Evolutionary conservation across 2,888 invertebrate species (phyloP), one percentile per base, ranked within the genome.

Genomic region (Erynnis tages): DNA sequence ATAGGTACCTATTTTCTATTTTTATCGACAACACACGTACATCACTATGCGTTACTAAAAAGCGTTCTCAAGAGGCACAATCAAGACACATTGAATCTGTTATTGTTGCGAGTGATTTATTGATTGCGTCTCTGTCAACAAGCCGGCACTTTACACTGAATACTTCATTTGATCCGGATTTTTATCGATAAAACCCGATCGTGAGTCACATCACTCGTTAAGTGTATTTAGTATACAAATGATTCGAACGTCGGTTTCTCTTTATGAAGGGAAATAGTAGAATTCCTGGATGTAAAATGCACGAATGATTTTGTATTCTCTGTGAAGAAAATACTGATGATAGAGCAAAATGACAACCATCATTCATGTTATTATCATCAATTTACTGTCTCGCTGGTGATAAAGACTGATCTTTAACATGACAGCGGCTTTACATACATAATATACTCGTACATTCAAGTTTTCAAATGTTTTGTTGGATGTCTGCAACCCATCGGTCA

Each of bases 81-180:
- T 89, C 88, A 88, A 84, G 86, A 83, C 86, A 86, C 87, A 88
- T 87, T 88, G 84, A 89, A 83, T 79, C 74, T 77, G 72, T 76
- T 83, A 82, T 87, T 88, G 84, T 87, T 69, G 72, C 63, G 79
- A 86, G 85, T 89, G 88, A 89, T 89, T 89, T 89, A 89, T 89
- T 87, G 89, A 89, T 86, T 83, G 81, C 86, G 79, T 82, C 83
- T 87, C 88, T 89, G 89, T 89, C 89, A 89, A 88, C 89, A 88
- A 81, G 73, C 79, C 73, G 79, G 80, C 79, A 82, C 71, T 79
- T 79, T 78, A 63, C 80, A 79, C 79, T 88, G 86, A 89, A 88
- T 89, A 88, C 88, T 87, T 89, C 89, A 88, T 89, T 88, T 88
- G 87, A 87, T 86, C 85, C 85, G 84, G 81, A 86, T 88, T 85